phyloP scores from a whole-genome alignment of 92 coral and sea anemone species.

The Phenganax stokvisi region DNA sequence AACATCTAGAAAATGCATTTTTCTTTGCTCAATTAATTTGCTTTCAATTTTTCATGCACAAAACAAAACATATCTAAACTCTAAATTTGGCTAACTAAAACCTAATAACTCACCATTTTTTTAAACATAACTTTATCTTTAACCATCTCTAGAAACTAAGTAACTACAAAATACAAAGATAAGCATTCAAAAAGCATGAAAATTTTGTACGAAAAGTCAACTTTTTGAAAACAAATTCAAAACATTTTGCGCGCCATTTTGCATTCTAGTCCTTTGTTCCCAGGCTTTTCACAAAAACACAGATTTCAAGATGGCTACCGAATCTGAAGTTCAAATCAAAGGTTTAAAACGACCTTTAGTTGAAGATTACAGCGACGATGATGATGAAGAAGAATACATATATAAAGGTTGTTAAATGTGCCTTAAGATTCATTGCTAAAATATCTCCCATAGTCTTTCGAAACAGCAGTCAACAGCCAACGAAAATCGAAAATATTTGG shows the following conservation, averaged over 20 bases:
- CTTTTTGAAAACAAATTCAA: background rate
- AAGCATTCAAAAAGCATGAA: too few relatives aligned
- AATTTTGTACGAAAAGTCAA: background rate
- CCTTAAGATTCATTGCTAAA: background rate
- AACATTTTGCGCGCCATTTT: background rate
- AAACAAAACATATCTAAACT: too few relatives aligned
- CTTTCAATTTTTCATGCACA: too few relatives aligned
- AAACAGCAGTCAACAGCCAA: background rate
- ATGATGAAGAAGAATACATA: constrained; percentile 81
- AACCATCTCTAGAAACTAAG: too few relatives aligned
- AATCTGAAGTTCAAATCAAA: constrained; percentile 48
- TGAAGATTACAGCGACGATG: constrained; percentile 95
- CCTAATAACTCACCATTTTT: too few relatives aligned
- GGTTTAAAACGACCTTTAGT: constrained; percentile 87
- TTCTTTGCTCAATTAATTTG: too few relatives aligned
- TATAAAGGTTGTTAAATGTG: constrained; percentile 55
- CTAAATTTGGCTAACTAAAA: too few relatives aligned
- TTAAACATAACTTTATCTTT: too few relatives aligned
- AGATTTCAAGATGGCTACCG: constrained; percentile 72
- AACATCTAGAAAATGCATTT: too few relatives aligned
- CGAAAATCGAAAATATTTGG: too few relatives aligned
- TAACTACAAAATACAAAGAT: too few relatives aligned
- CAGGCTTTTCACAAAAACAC: background rate
- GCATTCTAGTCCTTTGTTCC: background rate
- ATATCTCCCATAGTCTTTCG: background rate